Evolutionary conservation across 2,888 invertebrate genomes (phyloP).

Genomic region (Sisyra terminalis): DNA sequence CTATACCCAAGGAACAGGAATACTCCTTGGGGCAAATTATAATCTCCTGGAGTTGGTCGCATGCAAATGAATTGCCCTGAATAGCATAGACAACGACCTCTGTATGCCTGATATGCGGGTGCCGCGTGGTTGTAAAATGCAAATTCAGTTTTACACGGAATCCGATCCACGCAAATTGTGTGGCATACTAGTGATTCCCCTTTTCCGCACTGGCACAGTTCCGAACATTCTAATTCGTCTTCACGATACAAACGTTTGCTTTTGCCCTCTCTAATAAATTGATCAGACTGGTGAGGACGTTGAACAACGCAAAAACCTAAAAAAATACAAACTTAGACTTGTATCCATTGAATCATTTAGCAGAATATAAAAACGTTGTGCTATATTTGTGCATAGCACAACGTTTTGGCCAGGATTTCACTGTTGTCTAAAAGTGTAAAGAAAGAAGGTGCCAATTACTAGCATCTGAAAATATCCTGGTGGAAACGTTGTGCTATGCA

Average conservation of each 20-base stretch:
- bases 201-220: slow-evolving; percentile 72
- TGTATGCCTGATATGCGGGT: slow-evolving; percentile 77
- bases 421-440: too few relatives aligned
- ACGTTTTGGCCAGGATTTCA: too few relatives aligned
- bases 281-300: slow-evolving; percentile 66
- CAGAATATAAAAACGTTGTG: too few relatives aligned
- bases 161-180: slow-evolving; percentile 74
- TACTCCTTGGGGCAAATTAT: slow-evolving; percentile 66
- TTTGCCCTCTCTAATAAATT: slow-evolving; percentile 71
- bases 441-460: too few relatives aligned
- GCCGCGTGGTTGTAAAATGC: slow-evolving; percentile 84
- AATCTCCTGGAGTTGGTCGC: slow-evolving; percentile 63
- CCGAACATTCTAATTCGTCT: slow-evolving; percentile 79
- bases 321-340: slow-evolving; percentile 17
- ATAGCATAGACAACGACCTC: slow-evolving; percentile 80
- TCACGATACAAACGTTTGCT: slow-evolving; percentile 69
- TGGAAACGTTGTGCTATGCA: too few relatives aligned
- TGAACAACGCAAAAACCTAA: slow-evolving; percentile 69
- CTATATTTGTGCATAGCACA: too few relatives aligned
- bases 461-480: too few relatives aligned
- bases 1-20: slow-evolving; percentile 82
- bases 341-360: too few relatives aligned
- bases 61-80: slow-evolving; percentile 85
- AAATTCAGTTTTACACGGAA: slow-evolving; percentile 73
- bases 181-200: slow-evolving; percentile 60